Conservation (phyloP, 2,888 invertebrate species). For the Myopa testacea region DNA sequence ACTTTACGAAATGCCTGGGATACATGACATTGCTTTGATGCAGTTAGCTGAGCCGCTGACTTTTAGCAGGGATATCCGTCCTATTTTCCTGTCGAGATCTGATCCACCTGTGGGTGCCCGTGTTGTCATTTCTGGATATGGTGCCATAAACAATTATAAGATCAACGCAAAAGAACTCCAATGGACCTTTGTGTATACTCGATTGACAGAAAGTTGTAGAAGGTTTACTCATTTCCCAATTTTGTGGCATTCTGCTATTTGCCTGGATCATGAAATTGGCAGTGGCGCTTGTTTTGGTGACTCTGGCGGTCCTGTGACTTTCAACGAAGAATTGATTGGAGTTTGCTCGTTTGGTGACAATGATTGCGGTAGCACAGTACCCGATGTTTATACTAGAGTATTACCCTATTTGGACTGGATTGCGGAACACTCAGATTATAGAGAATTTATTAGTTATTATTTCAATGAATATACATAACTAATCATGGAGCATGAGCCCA, state of each 20-base stretch:
- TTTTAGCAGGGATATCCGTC: slow-evolving; percentile 51
- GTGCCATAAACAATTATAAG: slow-evolving; percentile 52
- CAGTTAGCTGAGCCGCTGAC: slow-evolving; percentile 52
- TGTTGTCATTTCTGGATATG: slow-evolving; percentile 61
- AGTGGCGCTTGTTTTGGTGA: slow-evolving; percentile 62
- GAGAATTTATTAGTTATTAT: no score
- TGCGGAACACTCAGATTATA: slow-evolving; percentile 4
- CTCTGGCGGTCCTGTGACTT: slow-evolving; percentile 60
- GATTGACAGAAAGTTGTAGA: slow-evolving; percentile 47
- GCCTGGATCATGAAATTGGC: slow-evolving; percentile 54
- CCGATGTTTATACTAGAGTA: slow-evolving; percentile 65
- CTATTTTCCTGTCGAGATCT: slow-evolving; percentile 53
- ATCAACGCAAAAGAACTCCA: slow-evolving; percentile 56
- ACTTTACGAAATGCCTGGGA: slow-evolving; percentile 52
- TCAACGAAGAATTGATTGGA: slow-evolving; percentile 57
- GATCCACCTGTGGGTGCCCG: slow-evolving; percentile 51
- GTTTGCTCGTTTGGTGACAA: slow-evolving; percentile 56
- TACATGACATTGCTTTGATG: slow-evolving; percentile 59
- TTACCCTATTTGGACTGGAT: slow-evolving; percentile 57
- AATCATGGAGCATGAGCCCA: no score
- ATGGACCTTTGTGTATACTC: slow-evolving; percentile 54
- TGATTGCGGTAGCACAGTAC: slow-evolving; percentile 55
- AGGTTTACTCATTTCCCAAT: slow-evolving; percentile 48
- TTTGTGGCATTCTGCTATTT: slow-evolving; percentile 51
- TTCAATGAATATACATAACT: no score